Evolutionary conservation across 2,797 vertebrate genomes (phyloP).

Genomic region (Bryconaethiops microstoma): DNA sequence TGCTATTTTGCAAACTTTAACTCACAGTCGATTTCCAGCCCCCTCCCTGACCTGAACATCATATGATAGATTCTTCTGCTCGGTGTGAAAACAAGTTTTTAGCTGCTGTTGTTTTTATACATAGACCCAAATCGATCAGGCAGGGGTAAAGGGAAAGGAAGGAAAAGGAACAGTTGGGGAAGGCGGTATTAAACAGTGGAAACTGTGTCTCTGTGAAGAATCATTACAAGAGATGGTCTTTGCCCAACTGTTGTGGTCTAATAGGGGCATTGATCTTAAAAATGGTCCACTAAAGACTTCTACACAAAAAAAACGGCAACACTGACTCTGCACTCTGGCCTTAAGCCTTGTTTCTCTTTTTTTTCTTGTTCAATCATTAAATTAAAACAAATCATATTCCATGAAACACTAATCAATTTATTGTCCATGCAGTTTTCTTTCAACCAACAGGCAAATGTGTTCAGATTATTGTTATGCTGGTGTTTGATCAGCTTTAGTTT

Average conservation of each 20-base stretch:
- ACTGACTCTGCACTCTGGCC: background rate
- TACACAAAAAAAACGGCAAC: background rate
- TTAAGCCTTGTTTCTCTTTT: background rate
- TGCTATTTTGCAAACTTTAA: background rate
- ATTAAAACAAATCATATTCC: no score
- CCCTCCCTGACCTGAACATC: conserved; percentile 5
- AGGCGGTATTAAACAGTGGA: background rate
- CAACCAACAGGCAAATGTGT: conserved; percentile 5
- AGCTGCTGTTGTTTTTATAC: background rate
- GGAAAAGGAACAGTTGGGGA: background rate
- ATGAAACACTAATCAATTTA: background rate
- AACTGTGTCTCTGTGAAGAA: background rate
- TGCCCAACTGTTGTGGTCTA: background rate
- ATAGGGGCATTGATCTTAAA: conserved; percentile 2
- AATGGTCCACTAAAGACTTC: background rate
- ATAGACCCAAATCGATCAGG: background rate
- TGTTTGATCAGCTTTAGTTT: background rate
- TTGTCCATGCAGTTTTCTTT: background rate
- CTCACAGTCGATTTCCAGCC: background rate
- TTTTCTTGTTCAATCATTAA: background rate
- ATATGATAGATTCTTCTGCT: background rate
- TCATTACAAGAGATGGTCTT: background rate
- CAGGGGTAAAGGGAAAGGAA: background rate
- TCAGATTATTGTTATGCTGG: background rate
- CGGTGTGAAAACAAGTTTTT: background rate